A percentile compares a stretch with the other conserved stretches of the same genome.
Evolutionary conservation across 2,888 invertebrate genomes (phyloP).

Genomic region (Apamea anceps): DNA sequence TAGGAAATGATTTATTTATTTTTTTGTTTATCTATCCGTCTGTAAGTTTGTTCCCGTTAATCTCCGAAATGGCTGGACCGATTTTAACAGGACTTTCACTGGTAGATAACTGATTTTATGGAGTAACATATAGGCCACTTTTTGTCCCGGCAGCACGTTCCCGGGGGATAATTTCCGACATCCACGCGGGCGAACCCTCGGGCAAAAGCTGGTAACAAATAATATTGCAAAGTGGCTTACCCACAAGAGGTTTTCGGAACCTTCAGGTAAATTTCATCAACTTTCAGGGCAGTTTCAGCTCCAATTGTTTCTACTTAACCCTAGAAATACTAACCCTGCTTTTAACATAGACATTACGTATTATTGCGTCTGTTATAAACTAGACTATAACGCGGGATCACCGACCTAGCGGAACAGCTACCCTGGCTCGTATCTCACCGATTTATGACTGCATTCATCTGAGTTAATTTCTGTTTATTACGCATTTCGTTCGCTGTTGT

Average conservation of each 20-base stretch:
- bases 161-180: no score
- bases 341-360: conserved; percentile 2
- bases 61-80: no score
- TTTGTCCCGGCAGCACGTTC: no score
- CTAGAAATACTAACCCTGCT: not conserved
- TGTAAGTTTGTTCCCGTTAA: no score
- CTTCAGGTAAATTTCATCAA: not conserved
- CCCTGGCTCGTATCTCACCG: conserved; percentile 47
- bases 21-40: no score
- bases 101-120: no score
- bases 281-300: not conserved
- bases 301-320: not conserved
- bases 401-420: conserved; percentile 14
- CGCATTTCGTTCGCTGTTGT: conserved; percentile 44
- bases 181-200: no score
- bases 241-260: not conserved
- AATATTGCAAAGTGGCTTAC: no score
- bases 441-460: conserved; percentile 70
- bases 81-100: no score
- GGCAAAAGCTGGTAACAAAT: no score
- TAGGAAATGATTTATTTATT: no score
- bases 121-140: no score
- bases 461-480: conserved; percentile 65
- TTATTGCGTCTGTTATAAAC: conserved; percentile 34
- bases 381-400: conserved; percentile 29